Percentiles rank a stretch among this genome's conserved stretches.
Conservation (phyloP, 2,888 invertebrate genomes). For the Andrena haemorrhoa region DNA sequence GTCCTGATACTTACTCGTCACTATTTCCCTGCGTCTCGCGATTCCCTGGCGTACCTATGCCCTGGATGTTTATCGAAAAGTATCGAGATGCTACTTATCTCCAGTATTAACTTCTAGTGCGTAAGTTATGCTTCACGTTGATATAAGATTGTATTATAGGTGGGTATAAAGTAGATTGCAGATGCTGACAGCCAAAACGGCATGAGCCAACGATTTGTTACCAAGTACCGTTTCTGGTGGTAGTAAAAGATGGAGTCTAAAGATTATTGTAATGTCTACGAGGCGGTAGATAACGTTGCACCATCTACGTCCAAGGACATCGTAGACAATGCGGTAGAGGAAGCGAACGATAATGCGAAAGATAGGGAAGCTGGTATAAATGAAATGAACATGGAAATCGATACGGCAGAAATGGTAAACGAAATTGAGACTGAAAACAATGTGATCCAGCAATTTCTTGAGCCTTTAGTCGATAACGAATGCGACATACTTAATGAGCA, state of each 20-base stretch:
- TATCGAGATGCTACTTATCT: neutral
- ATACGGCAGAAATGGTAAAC: neutral
- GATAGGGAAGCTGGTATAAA: conserved; percentile 1
- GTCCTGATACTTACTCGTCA: neutral
- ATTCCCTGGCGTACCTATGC: too few species aligned
- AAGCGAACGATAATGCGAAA: neutral
- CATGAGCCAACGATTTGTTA: conserved; percentile 7
- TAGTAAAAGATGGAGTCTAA: conserved; percentile 30
- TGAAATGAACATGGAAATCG: neutral
- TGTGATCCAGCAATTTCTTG: conserved; percentile 10
- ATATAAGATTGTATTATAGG: conserved; percentile 17
- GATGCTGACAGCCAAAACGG: conserved; percentile 7
- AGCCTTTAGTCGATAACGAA: conserved; percentile 7
- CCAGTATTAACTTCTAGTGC: too few species aligned
- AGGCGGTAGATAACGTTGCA: too few species aligned
- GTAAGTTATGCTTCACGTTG: neutral
- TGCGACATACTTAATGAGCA: too few species aligned
- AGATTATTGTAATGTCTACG: neutral
- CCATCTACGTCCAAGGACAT: too few species aligned
- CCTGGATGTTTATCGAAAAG: neutral
- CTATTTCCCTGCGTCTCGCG: neutral
- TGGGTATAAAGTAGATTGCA: conserved; percentile 11
- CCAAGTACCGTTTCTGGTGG: conserved; percentile 1
- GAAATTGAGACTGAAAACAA: conserved; percentile 13
- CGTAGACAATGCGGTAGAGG: neutral